Conservation (phyloP, 2,113 vertebrate species). For the Aegithalos caudatus region DNA sequence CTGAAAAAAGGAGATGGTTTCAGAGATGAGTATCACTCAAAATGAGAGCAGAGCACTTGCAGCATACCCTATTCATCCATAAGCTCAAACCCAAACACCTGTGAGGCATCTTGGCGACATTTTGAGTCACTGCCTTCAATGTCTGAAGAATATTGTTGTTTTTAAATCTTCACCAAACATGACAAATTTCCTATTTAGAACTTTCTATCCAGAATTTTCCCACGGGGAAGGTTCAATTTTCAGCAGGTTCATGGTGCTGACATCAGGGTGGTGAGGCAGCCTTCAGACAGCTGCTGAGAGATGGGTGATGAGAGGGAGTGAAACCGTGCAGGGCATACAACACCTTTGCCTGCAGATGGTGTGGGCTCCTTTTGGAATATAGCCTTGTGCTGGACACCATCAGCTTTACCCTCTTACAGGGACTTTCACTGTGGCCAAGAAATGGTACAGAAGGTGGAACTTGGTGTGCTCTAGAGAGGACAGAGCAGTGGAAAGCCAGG, state of each 20-base stretch:
- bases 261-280: not conserved
- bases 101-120: not conserved
- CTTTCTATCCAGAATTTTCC: not conserved
- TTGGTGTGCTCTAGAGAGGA: not conserved
- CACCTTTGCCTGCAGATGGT: not conserved
- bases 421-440: not conserved
- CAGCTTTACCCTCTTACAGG: not conserved
- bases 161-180: not conserved
- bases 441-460: not conserved
- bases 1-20: not conserved
- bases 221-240: not conserved
- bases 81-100: not conserved
- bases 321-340: rapidly evolving
- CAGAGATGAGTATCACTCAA: rapidly evolving
- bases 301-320: not conserved
- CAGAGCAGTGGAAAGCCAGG: not conserved
- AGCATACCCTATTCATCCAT: not conserved
- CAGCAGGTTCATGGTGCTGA: not conserved
- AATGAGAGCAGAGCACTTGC: not conserved
- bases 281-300: not conserved
- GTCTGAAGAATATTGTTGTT: not conserved
- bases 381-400: rapidly evolving
- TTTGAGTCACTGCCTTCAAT: not conserved
- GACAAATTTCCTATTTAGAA: not conserved
- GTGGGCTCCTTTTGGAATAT: not conserved